Base-by-base conservation (phyloP, 2,797 vertebrate genomes). In the Rallus crepitans region DNA sequence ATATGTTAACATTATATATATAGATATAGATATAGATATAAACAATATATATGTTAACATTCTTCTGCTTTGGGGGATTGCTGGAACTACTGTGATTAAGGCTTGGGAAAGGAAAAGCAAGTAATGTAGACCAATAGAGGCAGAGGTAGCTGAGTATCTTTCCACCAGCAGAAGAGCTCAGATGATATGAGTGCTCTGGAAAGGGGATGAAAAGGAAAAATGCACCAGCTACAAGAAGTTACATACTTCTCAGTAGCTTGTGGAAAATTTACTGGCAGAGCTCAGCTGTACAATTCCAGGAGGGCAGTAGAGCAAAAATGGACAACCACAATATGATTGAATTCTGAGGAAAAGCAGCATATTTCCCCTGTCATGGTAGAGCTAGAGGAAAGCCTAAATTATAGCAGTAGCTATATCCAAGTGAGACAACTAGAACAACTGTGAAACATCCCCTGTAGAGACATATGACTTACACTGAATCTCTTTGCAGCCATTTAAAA, bases 171-270 rank as follows among this genome's bases (percentile, higher is more conserved):
- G 53, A 84, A 85, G 52, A 63, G 3, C 1, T 7, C 35, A 71
- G 20, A 3, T 57, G 35, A 60, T 42, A 3, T 17, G 37, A 61
- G 16, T 39, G 31, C 28, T 42, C 12, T 68, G 47, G 12, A 59
- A 96, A 69, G 4, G 3, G 23, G 7, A 61, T 15, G 4, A 61
- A 57, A 52, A 83, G 18, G 12, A 48, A 42, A 77, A 64, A 57
- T 13, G 6, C 9, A 7, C 4, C 23, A 30, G 50, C 1, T 2
- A 0, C 11, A 20, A 64, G 28, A 27, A 4, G 7, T 33, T 87
- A 45, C 7, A 11, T 18, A 35, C 3, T 64, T 84, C 31, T 64
- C 12, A 40, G 39, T 7, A 66, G 7, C 13, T 50, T 57, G 23
- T 6, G 61, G 25, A 13, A 27, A 60, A 60, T 63, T 39, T 61